These are phyloP conservation scores for Eulemur coronatus DNA, from an alignment of 2,797 vertebrate genomes.

Conservation along the genomic window DNA sequence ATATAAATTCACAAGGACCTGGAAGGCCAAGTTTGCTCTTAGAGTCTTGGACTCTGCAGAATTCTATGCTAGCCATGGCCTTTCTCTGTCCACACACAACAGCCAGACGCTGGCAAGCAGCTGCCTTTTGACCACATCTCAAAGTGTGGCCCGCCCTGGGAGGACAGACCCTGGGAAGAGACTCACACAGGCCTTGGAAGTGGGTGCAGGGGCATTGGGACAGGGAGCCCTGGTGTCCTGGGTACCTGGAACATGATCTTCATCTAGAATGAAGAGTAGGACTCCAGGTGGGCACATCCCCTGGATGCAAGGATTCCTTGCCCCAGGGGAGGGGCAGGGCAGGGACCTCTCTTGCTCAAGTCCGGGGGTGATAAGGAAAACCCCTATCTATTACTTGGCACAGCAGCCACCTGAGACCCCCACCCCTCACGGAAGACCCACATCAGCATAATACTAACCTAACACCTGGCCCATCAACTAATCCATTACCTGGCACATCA, in stretches of 20 bases:
- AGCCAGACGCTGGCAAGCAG: not conserved
- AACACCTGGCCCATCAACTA: too few relatives aligned
- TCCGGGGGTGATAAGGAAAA: not conserved
- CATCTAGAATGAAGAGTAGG: not conserved
- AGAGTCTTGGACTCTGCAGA: not conserved
- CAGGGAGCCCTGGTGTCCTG: not conserved
- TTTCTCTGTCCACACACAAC: not conserved
- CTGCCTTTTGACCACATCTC: not conserved
- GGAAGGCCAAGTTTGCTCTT: not conserved
- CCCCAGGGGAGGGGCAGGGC: not conserved
- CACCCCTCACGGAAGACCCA: too few relatives aligned
- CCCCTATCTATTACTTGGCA: too few relatives aligned
- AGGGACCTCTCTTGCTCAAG: not conserved
- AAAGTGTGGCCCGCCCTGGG: not conserved
- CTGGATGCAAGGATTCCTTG: not conserved
- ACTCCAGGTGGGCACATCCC: not conserved
- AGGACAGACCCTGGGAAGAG: not conserved
- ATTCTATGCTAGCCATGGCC: not conserved
- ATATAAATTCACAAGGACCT: not conserved
- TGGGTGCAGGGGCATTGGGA: not conserved
- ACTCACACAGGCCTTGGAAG: not conserved
- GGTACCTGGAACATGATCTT: not conserved
- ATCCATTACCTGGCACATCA: too few relatives aligned
- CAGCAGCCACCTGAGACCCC: too few relatives aligned
- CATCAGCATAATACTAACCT: too few relatives aligned